Evolutionary conservation across 2,888 invertebrate genomes (phyloP).

Genomic region (Capitulum mitella): DNA sequence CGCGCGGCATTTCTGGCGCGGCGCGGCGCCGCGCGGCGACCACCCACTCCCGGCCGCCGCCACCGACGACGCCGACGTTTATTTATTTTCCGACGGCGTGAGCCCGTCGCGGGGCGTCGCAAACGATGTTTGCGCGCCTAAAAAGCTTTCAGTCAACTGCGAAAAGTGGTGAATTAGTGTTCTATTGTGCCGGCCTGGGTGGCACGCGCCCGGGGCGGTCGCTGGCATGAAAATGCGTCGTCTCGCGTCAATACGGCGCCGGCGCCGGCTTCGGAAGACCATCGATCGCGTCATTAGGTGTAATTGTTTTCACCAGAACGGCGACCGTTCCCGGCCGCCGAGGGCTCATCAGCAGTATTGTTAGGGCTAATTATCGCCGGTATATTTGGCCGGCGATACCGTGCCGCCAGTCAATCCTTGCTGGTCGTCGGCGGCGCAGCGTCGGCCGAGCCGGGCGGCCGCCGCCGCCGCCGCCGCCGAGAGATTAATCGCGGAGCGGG

Average conservation of each 20-base stretch:
- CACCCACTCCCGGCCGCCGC: neutral
- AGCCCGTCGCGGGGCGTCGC: constrained; percentile 19
- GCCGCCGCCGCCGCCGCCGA: neutral
- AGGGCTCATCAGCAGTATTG: constrained; percentile 8
- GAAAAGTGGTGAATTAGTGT: constrained; percentile 22
- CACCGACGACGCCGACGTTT: neutral
- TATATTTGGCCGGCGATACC: neutral
- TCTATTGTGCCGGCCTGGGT: neutral
- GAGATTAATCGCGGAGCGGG: neutral
- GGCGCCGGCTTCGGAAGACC: neutral
- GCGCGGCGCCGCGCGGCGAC: neutral
- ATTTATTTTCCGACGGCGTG: constrained; percentile 20
- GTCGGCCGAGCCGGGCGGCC: neutral
- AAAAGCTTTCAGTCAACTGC: constrained; percentile 23
- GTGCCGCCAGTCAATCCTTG: neutral
- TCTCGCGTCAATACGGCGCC: neutral
- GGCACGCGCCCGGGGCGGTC: neutral
- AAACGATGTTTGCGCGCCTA: constrained; percentile 21
- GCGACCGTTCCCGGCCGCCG: neutral
- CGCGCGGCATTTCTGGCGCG: neutral
- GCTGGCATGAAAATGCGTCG: neutral
- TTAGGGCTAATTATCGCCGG: constrained; percentile 5
- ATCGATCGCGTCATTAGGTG: constrained; percentile 16
- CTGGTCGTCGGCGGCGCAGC: neutral
- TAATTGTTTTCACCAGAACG: constrained; percentile 22